Percentiles rank a stretch among this genome's conserved stretches.
Conservation (phyloP, 1,140 invertebrate genomes). For the Drosophila albomicans region DNA sequence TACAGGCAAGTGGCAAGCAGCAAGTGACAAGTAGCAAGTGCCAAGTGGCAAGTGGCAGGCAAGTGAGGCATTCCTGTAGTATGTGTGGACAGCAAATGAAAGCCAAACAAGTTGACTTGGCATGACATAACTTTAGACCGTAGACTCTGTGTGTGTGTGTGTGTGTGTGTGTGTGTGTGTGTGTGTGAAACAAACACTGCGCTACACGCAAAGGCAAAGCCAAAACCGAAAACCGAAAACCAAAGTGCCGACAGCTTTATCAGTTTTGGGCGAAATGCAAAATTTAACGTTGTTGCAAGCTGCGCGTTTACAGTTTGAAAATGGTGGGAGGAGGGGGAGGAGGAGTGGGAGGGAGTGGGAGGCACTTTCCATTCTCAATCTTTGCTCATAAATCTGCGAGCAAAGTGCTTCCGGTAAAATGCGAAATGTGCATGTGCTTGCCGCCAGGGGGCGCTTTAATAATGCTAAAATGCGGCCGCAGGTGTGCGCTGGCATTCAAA, state of each 20-base stretch:
- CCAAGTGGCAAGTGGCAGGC: constrained; percentile 8
- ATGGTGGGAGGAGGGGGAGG: not conserved
- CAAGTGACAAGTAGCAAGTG: too few species aligned
- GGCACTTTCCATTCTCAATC: constrained; percentile 39
- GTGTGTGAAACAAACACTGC: constrained; percentile 13
- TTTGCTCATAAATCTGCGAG: constrained; percentile 70
- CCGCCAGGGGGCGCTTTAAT: constrained; percentile 67
- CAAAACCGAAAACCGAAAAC: not conserved
- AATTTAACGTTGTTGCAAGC: constrained; percentile 55
- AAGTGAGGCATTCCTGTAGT: constrained; percentile 43
- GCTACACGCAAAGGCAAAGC: constrained; percentile 3
- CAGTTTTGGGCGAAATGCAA: constrained; percentile 48
- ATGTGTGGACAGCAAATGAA: constrained; percentile 75
- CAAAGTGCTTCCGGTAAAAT: constrained; percentile 72
- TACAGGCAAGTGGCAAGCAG: constrained; percentile 23
- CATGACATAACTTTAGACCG: constrained; percentile 62
- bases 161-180: too few species aligned
- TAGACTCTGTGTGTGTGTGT: too few species aligned
- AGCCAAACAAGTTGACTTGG: constrained; percentile 71
- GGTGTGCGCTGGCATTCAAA: constrained; percentile 42
- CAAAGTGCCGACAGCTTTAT: constrained; percentile 66
- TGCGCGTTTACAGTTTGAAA: not conserved
- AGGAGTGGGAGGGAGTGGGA: not conserved
- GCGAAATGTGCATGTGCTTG: constrained; percentile 54
- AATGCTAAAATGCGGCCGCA: constrained; percentile 62